Percentiles rank a stretch among this genome's conserved stretches.
phyloP scores from a whole-genome alignment of 2,113 vertebrate species.

The Mastomys coucha region DNA sequence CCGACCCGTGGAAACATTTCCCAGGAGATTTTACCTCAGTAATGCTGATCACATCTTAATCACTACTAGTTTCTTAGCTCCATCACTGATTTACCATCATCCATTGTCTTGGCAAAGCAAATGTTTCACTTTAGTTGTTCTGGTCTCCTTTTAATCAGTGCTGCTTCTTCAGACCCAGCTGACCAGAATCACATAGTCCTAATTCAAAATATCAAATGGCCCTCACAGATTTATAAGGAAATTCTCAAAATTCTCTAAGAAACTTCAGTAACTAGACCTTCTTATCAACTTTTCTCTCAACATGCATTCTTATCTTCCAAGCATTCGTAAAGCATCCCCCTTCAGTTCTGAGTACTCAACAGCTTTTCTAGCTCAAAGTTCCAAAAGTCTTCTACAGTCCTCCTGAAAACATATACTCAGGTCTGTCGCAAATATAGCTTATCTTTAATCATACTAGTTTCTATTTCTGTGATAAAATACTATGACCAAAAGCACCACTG shows the following conservation, averaged over 20 bases:
- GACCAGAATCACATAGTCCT: neutral
- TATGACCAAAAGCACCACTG: neutral
- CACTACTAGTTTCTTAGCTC: neutral
- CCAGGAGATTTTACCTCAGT: neutral
- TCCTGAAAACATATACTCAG: neutral
- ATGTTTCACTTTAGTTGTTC: neutral
- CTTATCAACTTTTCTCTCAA: neutral
- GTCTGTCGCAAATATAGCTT: neutral
- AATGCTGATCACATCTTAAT: neutral
- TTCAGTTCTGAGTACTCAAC: neutral
- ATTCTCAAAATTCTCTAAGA: neutral
- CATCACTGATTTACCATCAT: neutral
- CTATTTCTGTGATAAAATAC: neutral
- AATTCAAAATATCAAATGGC: neutral
- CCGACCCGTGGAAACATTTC: neutral
- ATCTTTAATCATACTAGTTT: neutral
- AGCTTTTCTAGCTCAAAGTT: neutral
- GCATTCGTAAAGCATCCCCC: neutral
- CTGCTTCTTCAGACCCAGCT: neutral
- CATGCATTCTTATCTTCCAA: neutral
- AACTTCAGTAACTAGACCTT: neutral
- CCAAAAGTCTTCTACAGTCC: neutral
- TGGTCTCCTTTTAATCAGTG: neutral
- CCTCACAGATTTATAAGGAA: neutral
- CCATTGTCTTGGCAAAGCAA: neutral